These are phyloP conservation scores for Phytoseiulus persimilis DNA, from an alignment of 2,888 invertebrate species.

Conservation along the genomic window DNA sequence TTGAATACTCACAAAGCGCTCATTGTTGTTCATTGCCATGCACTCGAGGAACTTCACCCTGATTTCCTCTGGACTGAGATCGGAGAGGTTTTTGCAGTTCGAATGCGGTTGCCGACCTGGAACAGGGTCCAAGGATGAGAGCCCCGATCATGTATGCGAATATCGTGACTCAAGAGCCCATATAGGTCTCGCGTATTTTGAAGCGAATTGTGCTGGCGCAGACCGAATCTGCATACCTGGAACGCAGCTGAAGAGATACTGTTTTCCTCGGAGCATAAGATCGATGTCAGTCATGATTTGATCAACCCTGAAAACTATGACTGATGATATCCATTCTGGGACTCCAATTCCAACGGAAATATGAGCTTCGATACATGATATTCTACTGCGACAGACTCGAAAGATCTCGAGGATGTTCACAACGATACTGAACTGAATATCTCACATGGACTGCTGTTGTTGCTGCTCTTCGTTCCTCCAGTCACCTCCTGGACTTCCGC, in stretches of 20 bases:
- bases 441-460: background rate
- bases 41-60: background rate
- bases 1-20: background rate
- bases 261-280: background rate
- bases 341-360: background rate
- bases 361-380: background rate
- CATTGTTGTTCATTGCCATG: background rate
- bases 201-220: background rate
- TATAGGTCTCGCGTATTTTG: background rate
- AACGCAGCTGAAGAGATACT: background rate
- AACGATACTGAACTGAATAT: background rate
- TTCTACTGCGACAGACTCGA: background rate
- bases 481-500: background rate
- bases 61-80: conserved; percentile 32
- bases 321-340: background rate
- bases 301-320: background rate
- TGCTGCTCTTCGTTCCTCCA: background rate
- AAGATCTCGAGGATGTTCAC: background rate
- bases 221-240: background rate
- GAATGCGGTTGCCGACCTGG: background rate
- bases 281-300: background rate
- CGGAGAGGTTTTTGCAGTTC: conserved; percentile 16
- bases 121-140: background rate
- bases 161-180: background rate
- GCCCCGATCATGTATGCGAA: background rate